A percentile compares a stretch with the other conserved stretches of the same genome.
phyloP scores from a whole-genome alignment of 64 coral and sea anemone species.

The Actinia tenebrosa region DNA sequence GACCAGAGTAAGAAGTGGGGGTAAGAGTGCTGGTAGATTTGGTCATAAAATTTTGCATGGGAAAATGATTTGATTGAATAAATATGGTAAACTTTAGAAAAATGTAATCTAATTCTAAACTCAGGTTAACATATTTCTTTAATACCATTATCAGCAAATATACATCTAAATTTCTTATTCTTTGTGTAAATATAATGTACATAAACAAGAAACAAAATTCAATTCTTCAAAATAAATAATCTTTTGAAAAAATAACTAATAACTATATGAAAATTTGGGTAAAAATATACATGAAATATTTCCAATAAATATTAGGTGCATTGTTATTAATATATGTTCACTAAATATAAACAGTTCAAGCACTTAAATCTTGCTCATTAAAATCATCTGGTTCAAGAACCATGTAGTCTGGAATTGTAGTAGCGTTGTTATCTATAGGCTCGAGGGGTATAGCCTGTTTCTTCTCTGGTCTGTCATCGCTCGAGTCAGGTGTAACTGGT shows the following conservation, averaged over 20 bases:
- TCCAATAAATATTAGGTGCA: background rate
- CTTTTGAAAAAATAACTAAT: background rate
- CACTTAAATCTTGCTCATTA: background rate
- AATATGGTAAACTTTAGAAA: too few relatives aligned
- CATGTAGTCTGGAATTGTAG: constrained; percentile 5
- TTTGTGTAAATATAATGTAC: too few relatives aligned
- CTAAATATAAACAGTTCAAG: background rate
- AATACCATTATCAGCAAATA: background rate
- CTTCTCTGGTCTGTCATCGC: background rate
- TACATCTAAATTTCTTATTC: too few relatives aligned
- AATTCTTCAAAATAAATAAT: background rate
- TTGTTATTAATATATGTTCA: background rate
- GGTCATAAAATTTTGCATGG: too few relatives aligned
- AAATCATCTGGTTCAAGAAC: background rate
- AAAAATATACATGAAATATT: background rate
- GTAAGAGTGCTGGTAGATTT: too few relatives aligned
- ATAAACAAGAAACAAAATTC: background rate
- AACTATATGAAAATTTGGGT: background rate
- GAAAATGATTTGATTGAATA: too few relatives aligned
- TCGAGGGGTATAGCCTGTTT: background rate
- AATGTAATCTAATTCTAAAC: too few relatives aligned
- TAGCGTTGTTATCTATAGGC: background rate
- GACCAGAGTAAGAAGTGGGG: too few relatives aligned
- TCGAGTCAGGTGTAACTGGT: background rate
- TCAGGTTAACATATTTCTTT: background rate